A percentile compares a stretch with the other conserved stretches of the same genome.
Evolutionary conservation across 2,888 invertebrate species (phyloP).

Genomic region (Limnephilus lunatus): DNA sequence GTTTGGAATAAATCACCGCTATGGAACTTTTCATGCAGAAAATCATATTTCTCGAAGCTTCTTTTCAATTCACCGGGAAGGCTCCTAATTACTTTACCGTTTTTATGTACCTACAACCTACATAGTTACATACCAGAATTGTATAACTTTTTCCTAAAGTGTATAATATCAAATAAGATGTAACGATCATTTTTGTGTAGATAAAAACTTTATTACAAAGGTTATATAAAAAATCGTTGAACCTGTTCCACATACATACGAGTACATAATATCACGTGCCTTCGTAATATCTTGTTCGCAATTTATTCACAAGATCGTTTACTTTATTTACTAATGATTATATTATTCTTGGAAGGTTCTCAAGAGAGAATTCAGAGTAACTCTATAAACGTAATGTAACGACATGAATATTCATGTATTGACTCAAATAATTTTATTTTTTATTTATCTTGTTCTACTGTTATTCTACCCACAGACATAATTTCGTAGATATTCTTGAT

Average conservation of each 20-base stretch:
- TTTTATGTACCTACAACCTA: neutral
- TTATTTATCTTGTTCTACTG: neutral
- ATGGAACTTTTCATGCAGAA: neutral
- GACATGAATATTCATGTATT: neutral
- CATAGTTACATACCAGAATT: neutral
- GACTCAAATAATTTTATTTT: neutral
- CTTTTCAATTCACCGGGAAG: neutral
- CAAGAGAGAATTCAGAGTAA: neutral
- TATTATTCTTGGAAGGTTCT: neutral
- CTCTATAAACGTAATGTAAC: neutral
- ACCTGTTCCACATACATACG: neutral
- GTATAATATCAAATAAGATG: neutral
- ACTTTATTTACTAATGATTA: neutral
- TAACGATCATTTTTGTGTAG: neutral
- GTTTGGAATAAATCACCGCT: neutral
- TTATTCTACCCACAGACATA: neutral
- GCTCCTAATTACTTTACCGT: neutral
- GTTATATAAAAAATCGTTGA: neutral
- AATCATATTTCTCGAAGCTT: neutral
- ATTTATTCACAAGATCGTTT: neutral
- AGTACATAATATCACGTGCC: neutral
- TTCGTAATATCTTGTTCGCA: neutral
- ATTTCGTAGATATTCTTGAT: neutral
- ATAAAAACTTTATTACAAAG: neutral
- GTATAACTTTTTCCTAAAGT: neutral